Evolutionary conservation across 2,888 invertebrate genomes (phyloP).

Genomic region (Zygaena filipendulae): DNA sequence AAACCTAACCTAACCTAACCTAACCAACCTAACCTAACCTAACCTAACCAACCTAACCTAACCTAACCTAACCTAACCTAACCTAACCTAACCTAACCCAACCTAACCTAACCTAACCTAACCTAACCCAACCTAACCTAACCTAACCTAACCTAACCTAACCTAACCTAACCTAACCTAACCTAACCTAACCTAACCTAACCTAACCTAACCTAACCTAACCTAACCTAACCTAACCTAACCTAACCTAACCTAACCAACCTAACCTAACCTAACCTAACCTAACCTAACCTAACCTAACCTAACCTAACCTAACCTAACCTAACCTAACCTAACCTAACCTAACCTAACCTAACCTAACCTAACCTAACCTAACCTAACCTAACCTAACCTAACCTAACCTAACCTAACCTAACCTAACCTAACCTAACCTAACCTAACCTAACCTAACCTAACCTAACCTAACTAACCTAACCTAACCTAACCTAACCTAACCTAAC

Average conservation of each 20-base stretch:
- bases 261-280: conserved; percentile 19
- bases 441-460: conserved; percentile 17
- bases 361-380: conserved; percentile 13
- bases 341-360: conserved; percentile 12
- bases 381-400: conserved; percentile 14
- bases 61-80: conserved; percentile 7
- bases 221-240: conserved; percentile 10
- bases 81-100: conserved; percentile 7
- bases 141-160: conserved; percentile 6
- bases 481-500: conserved; percentile 14
- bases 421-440: conserved; percentile 17
- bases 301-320: conserved; percentile 14
- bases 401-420: conserved; percentile 16
- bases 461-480: conserved; percentile 17
- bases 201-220: conserved; percentile 6
- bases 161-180: conserved; percentile 4
- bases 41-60: conserved; percentile 3
- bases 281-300: conserved; percentile 18
- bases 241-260: conserved; percentile 15
- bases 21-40: conserved; percentile 6
- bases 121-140: conserved; percentile 12
- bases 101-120: conserved; percentile 13
- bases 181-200: conserved; percentile 4
- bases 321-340: conserved; percentile 10
- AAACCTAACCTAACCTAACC: conserved; percentile 10